These are phyloP conservation scores for Cephus sareptanus DNA, from an alignment of 2,888 invertebrate genomes.

Conservation along the genomic window DNA sequence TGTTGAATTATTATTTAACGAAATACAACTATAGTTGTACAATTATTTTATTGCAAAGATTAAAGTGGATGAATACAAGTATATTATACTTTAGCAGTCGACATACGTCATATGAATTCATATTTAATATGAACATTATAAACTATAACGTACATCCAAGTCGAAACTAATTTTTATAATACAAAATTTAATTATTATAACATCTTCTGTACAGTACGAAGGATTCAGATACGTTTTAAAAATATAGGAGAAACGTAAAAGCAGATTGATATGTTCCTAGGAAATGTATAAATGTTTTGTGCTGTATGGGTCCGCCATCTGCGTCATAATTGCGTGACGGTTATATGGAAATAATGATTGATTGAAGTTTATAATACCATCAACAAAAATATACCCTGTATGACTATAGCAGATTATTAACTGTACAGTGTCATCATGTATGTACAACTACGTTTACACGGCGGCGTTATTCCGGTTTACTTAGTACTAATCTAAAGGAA, in stretches of 20 bases:
- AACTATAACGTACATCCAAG: background rate
- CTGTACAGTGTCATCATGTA: too few relatives aligned
- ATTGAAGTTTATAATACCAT: background rate
- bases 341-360: background rate
- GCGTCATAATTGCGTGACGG: background rate
- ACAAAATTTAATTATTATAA: background rate
- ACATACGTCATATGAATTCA: background rate
- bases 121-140: background rate
- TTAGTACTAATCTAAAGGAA: too few relatives aligned
- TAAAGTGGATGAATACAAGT: background rate
- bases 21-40: background rate
- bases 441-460: too few relatives aligned
- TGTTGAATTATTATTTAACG: background rate
- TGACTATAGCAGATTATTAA: background rate
- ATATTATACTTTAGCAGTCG: background rate
- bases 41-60: background rate
- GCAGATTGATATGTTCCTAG: too few relatives aligned
- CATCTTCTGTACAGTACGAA: background rate
- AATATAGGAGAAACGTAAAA: too few relatives aligned
- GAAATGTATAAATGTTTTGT: too few relatives aligned
- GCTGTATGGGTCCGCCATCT: background rate
- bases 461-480: too few relatives aligned
- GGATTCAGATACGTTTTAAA: too few relatives aligned
- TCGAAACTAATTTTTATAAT: background rate
- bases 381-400: background rate